These are phyloP conservation scores for Lagria hirta DNA, from an alignment of 2,888 invertebrate species.

Conservation along the genomic window DNA sequence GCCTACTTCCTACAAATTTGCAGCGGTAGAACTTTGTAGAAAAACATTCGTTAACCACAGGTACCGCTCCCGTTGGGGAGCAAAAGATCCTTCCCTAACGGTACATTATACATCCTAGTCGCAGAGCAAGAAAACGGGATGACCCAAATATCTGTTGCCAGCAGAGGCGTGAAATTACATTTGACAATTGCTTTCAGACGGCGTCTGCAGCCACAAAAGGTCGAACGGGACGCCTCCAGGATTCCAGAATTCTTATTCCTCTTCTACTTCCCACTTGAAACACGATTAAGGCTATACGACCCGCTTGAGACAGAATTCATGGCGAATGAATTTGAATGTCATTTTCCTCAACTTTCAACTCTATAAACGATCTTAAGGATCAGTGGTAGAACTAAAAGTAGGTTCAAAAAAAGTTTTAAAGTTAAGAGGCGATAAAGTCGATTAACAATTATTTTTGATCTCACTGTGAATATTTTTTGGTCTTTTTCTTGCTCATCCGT, in stretches of 20 bases:
- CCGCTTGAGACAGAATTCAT: constrained; percentile 36
- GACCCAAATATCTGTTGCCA: constrained; percentile 43
- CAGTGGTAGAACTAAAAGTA: no score
- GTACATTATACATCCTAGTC: constrained; percentile 9
- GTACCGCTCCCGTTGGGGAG: no score
- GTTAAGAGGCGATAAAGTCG: no score
- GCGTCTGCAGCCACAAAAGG: constrained; percentile 32
- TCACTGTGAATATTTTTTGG: no score
- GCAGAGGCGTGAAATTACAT: constrained; percentile 50
- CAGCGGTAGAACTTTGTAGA: constrained; percentile 4
- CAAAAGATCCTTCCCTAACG: constrained; percentile 13
- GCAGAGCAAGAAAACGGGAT: constrained; percentile 8
- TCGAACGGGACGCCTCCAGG: constrained; percentile 28
- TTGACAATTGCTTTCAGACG: constrained; percentile 46
- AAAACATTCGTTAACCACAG: constrained; percentile 10
- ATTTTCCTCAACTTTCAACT: no score
- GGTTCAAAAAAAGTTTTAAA: no score
- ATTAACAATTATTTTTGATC: no score
- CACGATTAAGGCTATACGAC: constrained; percentile 44
- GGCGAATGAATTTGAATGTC: constrained; percentile 45
- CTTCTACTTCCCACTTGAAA: no score
- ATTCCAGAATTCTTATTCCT: constrained; percentile 35
- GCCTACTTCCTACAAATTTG: no score
- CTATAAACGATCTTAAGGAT: no score
- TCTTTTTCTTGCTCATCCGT: no score